Conservation (phyloP, 2,888 invertebrate genomes). For the Platycheirus albimanus region DNA sequence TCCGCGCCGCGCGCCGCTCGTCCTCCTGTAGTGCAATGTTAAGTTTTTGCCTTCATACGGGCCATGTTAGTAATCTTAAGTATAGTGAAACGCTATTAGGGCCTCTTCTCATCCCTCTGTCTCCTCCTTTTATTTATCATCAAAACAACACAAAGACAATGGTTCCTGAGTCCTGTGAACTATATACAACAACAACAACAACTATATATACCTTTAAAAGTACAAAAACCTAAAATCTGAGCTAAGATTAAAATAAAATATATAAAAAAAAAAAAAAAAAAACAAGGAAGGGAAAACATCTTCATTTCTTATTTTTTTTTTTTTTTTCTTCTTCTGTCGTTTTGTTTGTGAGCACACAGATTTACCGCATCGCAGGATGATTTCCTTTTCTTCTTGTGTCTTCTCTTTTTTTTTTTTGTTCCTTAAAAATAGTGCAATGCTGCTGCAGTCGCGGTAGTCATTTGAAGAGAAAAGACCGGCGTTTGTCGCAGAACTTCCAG, state of each 20-base stretch:
- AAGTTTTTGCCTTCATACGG: slow-evolving; percentile 68
- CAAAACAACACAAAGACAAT: slow-evolving; percentile 55
- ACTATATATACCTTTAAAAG: slow-evolving; percentile 23
- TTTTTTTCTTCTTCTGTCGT: slow-evolving; percentile 21
- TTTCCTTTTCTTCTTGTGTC: slow-evolving; percentile 65
- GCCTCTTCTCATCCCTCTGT: slow-evolving; percentile 16
- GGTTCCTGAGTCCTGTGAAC: slow-evolving; percentile 62
- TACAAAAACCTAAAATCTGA: slow-evolving; percentile 49
- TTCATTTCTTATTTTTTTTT: slow-evolving; percentile 14
- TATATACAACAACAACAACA: slow-evolving; percentile 60
- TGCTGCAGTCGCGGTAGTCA: slow-evolving; percentile 62
- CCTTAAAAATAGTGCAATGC: slow-evolving; percentile 57
- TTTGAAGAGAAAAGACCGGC: slow-evolving; percentile 66
- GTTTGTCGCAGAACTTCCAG: slow-evolving; percentile 73
- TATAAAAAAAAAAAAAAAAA: slow-evolving; percentile 33
- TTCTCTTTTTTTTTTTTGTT: slow-evolving; percentile 34
- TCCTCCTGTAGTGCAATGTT: slow-evolving; percentile 57
- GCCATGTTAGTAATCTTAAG: slow-evolving; percentile 68
- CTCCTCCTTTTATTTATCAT: slow-evolving; percentile 42
- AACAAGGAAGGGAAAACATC: slow-evolving; percentile 69
- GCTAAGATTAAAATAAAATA: slow-evolving; percentile 49
- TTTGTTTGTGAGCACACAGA: slow-evolving; percentile 67
- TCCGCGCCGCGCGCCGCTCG: too few relatives aligned
- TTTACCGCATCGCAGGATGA: slow-evolving; percentile 72
- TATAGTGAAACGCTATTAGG: slow-evolving; percentile 62